Conservation (phyloP, 2,113 vertebrate species). For the cattle (Bos taurus) region ARS-UCD2.0 NC_037332.1:32384001-32384500, state of each 20-base stretch:
- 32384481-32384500: neutral
- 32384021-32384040: neutral
- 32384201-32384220: conserved; percentile 11
- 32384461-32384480: neutral
- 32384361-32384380: neutral
- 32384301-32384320: neutral
- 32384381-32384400: neutral
- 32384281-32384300: neutral
- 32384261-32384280: neutral
- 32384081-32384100: neutral
- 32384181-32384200: neutral
- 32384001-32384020: conserved; percentile 12
- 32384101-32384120: neutral
- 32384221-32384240: neutral
- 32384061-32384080: neutral
- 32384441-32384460: neutral
- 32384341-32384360: neutral
- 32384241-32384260: neutral
- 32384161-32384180: neutral
- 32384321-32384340: neutral
- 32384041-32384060: neutral
- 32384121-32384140: neutral
- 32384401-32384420: neutral
- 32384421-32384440: neutral
- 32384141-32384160: conserved; percentile 15